Evolutionary conservation across 2,797 vertebrate genomes (phyloP), one percentile per base, ranked within the genome.

Genomic region (Champsocephalus esox): DNA sequence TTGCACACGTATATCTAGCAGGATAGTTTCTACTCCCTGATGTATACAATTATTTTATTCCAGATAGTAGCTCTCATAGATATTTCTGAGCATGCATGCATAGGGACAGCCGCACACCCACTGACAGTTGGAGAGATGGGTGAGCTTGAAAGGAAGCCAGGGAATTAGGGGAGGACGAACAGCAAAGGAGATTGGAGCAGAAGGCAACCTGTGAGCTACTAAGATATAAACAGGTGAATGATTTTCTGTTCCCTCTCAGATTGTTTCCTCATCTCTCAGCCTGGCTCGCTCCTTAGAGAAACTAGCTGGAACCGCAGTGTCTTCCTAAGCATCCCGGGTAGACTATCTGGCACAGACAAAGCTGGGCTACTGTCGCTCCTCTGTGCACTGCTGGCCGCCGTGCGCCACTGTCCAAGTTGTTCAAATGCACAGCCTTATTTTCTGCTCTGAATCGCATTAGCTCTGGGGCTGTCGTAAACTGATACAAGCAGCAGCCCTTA

Each of bases 151-250:
- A 78, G 58, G 21, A 67, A 66, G 69, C 77, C 45, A 45, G 41
- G 76, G 70, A 78, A 80, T 57, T 69, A 61, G 59, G 32, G 64
- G 58, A 70, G 77, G 81, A 74, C 50, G 50, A 73, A 75, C 79
- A 54, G 77, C 79, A 71, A 70, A 81, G 59, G 58, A 87, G 84
- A 81, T 79, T 78, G 79, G 66, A 80, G 75, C 68, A 72, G 74
- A 85, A 81, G 74, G 82, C 77, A 82, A 81, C 76, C 73, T 73
- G 82, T 82, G 77, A 88, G 80, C 81, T 81, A 68, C 80, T 78
- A 72, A 84, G 87, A 90, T 90, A 90, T 87, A 83, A 90, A 84
- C 82, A 92, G 89, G 87, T 90, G 88, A 91, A 83, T 89, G 83
- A 87, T 89, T 90, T 90, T 86, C 81, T 84, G 77, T 66, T 89